phyloP scores from a whole-genome alignment of 1,140 invertebrate species.

The Neodiprion pinetum region DNA sequence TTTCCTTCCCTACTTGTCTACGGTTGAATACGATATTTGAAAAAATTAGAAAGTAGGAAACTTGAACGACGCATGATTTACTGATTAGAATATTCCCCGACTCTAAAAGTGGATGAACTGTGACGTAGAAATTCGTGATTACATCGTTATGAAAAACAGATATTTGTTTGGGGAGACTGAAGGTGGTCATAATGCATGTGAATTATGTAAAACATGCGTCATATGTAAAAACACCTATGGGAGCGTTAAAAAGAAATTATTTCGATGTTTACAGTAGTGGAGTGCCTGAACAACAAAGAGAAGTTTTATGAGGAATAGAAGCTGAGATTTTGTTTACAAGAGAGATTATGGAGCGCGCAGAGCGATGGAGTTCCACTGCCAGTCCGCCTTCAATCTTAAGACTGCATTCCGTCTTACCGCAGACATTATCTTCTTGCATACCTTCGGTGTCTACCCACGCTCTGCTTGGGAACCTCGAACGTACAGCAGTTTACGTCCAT shows the following conservation, averaged over 20 bases:
- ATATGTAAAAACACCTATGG: background rate
- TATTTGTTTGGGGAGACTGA: background rate
- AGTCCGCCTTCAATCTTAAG: constrained; percentile 26
- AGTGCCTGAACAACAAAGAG: constrained; percentile 37
- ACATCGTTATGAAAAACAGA: background rate
- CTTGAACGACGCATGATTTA: too few species aligned
- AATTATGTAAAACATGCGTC: background rate
- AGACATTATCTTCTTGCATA: constrained; percentile 40
- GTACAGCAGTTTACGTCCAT: constrained; percentile 32
- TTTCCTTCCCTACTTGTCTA: too few species aligned
- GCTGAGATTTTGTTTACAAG: constrained; percentile 70
- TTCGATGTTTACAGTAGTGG: constrained; percentile 22
- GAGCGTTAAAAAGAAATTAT: background rate
- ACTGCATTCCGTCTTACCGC: constrained; percentile 39
- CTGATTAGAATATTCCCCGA: too few species aligned
- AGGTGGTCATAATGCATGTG: background rate
- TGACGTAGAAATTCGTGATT: too few species aligned
- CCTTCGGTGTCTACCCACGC: constrained; percentile 45
- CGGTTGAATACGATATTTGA: too few species aligned
- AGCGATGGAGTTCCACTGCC: constrained; percentile 66
- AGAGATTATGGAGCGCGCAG: constrained; percentile 72
- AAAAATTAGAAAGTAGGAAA: too few species aligned
- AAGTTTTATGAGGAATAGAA: constrained; percentile 69
- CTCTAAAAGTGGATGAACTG: too few species aligned
- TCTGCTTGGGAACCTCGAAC: constrained; percentile 42